phyloP scores from a whole-genome alignment of 2,888 invertebrate genomes.

The Zeuzera pyrina region DNA sequence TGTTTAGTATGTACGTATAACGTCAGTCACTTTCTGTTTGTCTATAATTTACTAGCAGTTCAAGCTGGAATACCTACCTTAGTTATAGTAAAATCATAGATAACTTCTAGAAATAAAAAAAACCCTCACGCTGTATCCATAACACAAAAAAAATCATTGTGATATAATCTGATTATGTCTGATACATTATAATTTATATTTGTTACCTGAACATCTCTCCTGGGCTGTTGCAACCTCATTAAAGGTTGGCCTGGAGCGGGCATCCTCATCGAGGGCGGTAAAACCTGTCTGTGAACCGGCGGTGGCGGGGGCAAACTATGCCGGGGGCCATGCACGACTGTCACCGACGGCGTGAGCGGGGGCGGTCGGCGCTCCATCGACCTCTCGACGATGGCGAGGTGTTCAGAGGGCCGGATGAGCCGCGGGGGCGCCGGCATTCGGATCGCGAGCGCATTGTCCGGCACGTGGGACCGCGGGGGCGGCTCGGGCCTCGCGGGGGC shows the following conservation, averaged over 20 bases:
- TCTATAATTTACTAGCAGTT: too few species aligned
- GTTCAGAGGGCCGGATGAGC: constrained; percentile 58
- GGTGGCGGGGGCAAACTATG: constrained; percentile 19
- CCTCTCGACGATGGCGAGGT: constrained; percentile 47
- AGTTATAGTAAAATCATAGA: too few species aligned
- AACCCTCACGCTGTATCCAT: too few species aligned
- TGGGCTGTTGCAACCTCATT: constrained; percentile 43
- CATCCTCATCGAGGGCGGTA: constrained; percentile 53
- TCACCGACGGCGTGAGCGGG: constrained; percentile 41
- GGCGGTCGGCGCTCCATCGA: constrained; percentile 19
- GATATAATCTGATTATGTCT: too few species aligned
- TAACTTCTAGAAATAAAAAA: too few species aligned
- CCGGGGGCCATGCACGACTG: constrained; percentile 18
- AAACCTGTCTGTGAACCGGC: constrained; percentile 42
- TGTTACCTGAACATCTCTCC: constrained; percentile 57
- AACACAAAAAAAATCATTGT: too few species aligned
- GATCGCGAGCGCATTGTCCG: constrained; percentile 7
- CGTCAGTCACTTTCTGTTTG: too few species aligned
- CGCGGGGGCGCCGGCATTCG: constrained; percentile 39
- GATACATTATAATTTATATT: background rate
- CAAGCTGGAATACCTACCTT: too few species aligned
- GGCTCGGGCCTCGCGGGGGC: constrained; percentile 37
- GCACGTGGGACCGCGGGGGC: constrained; percentile 8
- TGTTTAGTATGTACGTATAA: too few species aligned
- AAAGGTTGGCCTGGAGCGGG: constrained; percentile 42